Percentiles rank a stretch among this genome's conserved stretches.
Conservation (phyloP, 1,140 invertebrate species). For the Drosophila oshimai region DNA sequence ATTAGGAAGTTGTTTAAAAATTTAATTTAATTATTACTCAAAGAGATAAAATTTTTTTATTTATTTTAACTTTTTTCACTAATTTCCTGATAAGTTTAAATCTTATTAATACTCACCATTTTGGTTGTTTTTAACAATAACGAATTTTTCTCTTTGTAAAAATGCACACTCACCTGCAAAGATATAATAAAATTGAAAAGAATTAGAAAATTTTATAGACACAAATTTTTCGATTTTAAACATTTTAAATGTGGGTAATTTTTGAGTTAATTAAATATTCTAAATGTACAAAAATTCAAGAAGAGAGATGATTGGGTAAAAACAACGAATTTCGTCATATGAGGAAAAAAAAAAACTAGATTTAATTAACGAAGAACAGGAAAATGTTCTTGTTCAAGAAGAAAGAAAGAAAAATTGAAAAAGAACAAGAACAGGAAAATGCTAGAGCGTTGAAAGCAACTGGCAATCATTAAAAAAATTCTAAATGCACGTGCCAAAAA, state of each 20-base stretch:
- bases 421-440: neutral
- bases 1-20: neutral
- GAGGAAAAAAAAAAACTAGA: constrained; percentile 7
- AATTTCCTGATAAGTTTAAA: too few species aligned
- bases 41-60: too few species aligned
- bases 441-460: neutral
- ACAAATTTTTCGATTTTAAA: neutral
- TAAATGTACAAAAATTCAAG: neutral
- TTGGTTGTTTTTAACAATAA: neutral
- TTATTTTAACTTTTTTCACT: neutral
- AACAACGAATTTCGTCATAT: constrained; percentile 7
- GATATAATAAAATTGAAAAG: constrained; percentile 22
- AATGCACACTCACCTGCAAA: constrained; percentile 63
- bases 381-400: constrained; percentile 35
- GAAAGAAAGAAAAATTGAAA: neutral
- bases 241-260: neutral
- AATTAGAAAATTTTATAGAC: constrained; percentile 36
- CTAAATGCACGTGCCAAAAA: constrained; percentile 55
- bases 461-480: constrained; percentile 40
- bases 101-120: constrained; percentile 12
- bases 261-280: constrained; percentile 50
- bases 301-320: too few species aligned
- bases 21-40: neutral
- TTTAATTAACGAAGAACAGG: constrained; percentile 60
- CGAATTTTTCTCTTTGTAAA: too few species aligned